Percentiles rank a stretch among this genome's conserved stretches.
These are phyloP conservation scores for Mesembrinibis cayennensis DNA, from an alignment of 2,113 vertebrate species.

Conservation along the genomic window DNA sequence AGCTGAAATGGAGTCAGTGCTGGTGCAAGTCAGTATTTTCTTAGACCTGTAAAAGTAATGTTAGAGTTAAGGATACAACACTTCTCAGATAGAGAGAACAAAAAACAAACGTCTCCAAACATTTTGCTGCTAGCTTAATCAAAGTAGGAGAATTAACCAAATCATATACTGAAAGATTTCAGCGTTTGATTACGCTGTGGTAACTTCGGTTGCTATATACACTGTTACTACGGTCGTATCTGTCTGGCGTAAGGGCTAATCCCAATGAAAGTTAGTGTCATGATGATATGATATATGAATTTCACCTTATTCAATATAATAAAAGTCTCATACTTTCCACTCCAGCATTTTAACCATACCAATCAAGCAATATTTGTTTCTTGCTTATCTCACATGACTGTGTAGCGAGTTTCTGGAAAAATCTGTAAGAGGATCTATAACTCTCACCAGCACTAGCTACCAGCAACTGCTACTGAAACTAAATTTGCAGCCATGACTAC, in stretches of 20 bases:
- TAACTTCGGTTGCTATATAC: neutral
- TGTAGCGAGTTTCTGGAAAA: neutral
- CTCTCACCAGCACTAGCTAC: neutral
- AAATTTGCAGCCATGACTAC: neutral
- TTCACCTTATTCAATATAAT: neutral
- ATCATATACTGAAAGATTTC: neutral
- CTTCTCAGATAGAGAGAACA: neutral
- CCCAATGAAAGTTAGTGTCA: neutral
- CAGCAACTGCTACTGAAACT: neutral
- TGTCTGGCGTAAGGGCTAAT: neutral
- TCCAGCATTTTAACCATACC: neutral
- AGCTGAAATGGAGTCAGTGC: neutral
- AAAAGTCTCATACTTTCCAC: neutral
- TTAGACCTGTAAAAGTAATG: neutral
- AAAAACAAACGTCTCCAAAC: accelerated
- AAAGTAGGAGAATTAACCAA: neutral
- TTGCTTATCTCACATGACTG: neutral
- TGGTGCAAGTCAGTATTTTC: neutral
- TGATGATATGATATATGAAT: neutral
- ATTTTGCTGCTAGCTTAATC: neutral
- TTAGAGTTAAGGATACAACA: neutral
- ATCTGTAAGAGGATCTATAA: neutral
- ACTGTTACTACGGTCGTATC: neutral
- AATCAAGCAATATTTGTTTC: neutral
- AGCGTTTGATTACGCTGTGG: neutral